Percentiles rank a stretch among this genome's conserved stretches.
These are phyloP conservation scores for Diabrotica undecimpunctata DNA, from an alignment of 1,140 invertebrate species.

Conservation along the genomic window DNA sequence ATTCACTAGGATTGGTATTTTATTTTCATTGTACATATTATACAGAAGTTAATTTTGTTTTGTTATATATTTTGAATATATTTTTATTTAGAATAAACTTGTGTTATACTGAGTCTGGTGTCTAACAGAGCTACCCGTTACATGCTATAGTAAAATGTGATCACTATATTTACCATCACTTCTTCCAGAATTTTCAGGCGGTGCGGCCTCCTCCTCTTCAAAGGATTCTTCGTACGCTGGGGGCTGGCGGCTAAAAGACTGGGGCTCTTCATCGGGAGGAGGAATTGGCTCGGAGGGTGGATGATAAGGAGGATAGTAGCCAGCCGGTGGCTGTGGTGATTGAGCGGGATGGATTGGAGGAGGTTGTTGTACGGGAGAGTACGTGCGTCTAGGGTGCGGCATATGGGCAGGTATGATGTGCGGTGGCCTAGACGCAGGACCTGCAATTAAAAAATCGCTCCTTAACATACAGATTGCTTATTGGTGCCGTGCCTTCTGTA, in stretches of 20 bases:
- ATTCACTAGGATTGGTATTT: too few species aligned
- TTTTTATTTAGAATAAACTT: too few species aligned
- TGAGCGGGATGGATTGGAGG: slow-evolving; percentile 36
- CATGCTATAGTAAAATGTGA: too few species aligned
- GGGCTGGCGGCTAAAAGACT: background rate
- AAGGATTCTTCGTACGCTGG: background rate
- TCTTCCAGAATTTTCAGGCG: background rate
- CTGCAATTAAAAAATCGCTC: background rate
- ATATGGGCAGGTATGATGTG: background rate
- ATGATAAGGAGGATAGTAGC: slow-evolving; percentile 27
- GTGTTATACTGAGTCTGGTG: too few species aligned
- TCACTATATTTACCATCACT: background rate
- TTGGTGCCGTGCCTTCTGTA: too few species aligned
- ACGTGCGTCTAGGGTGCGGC: background rate
- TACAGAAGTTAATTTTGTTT: too few species aligned
- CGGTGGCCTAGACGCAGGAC: background rate
- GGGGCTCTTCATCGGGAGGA: slow-evolving; percentile 25
- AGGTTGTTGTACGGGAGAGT: slow-evolving; percentile 28
- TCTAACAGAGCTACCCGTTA: too few species aligned
- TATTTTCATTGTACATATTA: too few species aligned
- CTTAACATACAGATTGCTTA: too few species aligned
- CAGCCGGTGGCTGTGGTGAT: slow-evolving; percentile 40
- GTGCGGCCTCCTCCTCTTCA: background rate
- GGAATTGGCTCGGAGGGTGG: slow-evolving; percentile 30
- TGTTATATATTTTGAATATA: too few species aligned